phyloP scores from a whole-genome alignment of 2,113 vertebrate species.

The Picathartes gymnocephalus region DNA sequence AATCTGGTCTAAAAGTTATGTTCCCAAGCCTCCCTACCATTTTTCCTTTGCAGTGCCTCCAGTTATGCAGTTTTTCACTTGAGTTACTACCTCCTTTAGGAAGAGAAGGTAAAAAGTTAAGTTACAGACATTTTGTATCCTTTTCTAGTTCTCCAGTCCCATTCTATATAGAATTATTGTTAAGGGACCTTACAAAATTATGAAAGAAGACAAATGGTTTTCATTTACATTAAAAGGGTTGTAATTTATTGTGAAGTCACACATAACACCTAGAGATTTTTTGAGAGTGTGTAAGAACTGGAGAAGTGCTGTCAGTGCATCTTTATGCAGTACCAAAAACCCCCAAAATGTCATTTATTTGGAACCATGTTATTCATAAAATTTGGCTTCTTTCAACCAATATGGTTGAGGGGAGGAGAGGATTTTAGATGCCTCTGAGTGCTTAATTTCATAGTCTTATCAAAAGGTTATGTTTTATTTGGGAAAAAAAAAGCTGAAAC shows the following conservation, averaged over 20 bases:
- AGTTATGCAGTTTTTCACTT: not conserved
- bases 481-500: not conserved
- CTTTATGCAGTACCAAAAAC: not conserved
- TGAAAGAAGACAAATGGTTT: not conserved
- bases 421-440: not conserved
- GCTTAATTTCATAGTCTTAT: not conserved
- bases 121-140: not conserved
- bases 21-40: not conserved
- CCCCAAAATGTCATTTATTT: not conserved
- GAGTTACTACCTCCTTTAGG: not conserved
- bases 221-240: not conserved
- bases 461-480: not conserved
- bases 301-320: not conserved
- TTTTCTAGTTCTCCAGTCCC: not conserved
- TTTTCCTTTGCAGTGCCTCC: not conserved
- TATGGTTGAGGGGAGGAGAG: fast-evolving
- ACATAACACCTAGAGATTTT: not conserved
- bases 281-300: not conserved
- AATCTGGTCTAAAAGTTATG: not conserved
- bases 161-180: not conserved
- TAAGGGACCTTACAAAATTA: not conserved
- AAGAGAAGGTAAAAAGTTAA: not conserved
- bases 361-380: not conserved
- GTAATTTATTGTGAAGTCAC: not conserved
- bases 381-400: not conserved